Base-by-base conservation (phyloP, 2,888 invertebrate genomes). In the Drosophila anomalata region DNA sequence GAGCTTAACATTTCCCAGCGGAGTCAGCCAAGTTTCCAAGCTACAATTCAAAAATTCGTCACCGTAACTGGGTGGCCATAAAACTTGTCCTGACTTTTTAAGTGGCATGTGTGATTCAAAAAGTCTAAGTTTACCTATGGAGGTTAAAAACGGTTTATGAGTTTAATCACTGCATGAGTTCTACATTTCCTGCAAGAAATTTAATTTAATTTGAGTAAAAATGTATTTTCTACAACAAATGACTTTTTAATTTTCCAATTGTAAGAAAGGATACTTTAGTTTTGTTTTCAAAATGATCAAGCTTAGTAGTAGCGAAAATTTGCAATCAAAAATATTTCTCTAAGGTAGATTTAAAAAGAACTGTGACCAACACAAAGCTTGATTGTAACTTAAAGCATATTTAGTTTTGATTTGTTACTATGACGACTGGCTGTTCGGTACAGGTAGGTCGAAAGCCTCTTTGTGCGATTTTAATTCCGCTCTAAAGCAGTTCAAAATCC, bases 401-500 rank as follows among this genome's bases (percentile, higher is more conserved):
- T 48, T 56, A 31, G 36, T 56, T 52, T 31, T 24, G 3, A 31
- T 26, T 53, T 22, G 80, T 80, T 60, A 14, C 73, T 69, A 62
- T 39, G 48, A 33, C 69, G 33, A 78, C 58, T 29, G 46, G 24
- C 50, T 26, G 29, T 17, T 46, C 41, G 53, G n/a, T 53, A 14
- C 33, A 12, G 12, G 33, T 33, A n/a, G n/a, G 44, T 14, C 54
- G 41, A 9, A 53, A 61, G 44, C 47, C 53, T 54, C 48, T 60
- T 75, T 70, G 56, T 61, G 53, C 55, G 57, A 52, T 54, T 63
- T 44, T 31, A 54, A 70, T 61, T 57, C 47, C 70, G 41, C 48
- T 69, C 69, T 70, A 62, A 60, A 63, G 58, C 47, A 53, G 66
- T 29, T 29, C 39, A 62, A 67, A 73, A 54, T 69, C 73, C 73